Base-by-base conservation (phyloP, 2,797 vertebrate genomes). In the Mergus octosetaceus region DNA sequence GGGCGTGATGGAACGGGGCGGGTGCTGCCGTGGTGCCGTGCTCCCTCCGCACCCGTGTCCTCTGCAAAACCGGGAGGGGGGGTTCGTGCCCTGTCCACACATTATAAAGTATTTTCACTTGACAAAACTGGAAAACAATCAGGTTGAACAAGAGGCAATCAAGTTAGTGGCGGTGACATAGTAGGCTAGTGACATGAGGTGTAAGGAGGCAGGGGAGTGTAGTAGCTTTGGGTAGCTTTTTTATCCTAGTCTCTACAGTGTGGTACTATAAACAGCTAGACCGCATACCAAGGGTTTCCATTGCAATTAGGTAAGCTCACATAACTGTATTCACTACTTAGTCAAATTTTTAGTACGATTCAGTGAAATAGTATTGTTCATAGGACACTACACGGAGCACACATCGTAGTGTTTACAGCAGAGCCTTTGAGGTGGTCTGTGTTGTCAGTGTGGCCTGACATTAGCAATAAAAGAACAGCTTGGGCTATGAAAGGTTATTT, bases 21-120 rank as follows among this genome's bases (percentile, higher is more conserved):
- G 9, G 0, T 2, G 19, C 1, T 1, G 39, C 41, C 0, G 0
- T 2, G 22, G 7, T 4, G 4, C 1, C 2, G 15, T 2, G 1
- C 5, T 0, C 2, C 0, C 7, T 11, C 18, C 45, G 8, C 15
- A 1, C 9, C 12, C 22, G 32, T 1, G 1, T 5, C 11, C 25
- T 21, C 19, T 16, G 36, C 19, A 21, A 1, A 41, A 43, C 15
- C 12, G 4, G 49, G 17, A 18, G 45, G 27, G 39, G 8, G 43
- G 7, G 17, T 2, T 58, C 4, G 24, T 3, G 54, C 13, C 6
- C 28, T 15, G 2, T 1, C 5, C 8, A 1, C 0, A 12, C 13
- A 12, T 61, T 56, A 57, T 21, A 8, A 66, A 89, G 32, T 62
- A 13, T 34, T 76, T 75, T 36, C 12, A 9, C 24, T 22, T 66